Conservation (phyloP, 1,140 invertebrate genomes). For the Olivierus martensii region DNA sequence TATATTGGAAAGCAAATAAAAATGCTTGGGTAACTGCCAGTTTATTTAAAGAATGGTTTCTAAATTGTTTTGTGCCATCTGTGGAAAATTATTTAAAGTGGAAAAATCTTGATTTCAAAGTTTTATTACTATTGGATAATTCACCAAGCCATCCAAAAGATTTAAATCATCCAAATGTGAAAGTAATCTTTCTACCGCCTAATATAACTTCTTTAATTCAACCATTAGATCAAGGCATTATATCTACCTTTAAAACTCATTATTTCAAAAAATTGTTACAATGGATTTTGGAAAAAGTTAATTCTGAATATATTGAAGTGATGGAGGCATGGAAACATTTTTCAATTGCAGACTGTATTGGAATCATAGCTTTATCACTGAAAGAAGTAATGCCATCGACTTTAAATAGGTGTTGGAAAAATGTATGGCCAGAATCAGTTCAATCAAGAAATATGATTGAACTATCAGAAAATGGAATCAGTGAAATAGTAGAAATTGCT, state of each 20-base stretch:
- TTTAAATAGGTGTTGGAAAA: neutral
- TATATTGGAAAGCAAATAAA: too few relatives aligned
- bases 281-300: neutral
- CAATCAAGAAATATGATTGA: neutral
- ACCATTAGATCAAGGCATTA: neutral
- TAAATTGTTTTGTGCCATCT: neutral
- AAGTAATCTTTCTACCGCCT: neutral
- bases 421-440: neutral
- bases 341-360: neutral
- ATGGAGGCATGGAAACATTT: neutral
- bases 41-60: neutral
- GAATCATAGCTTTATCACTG: neutral
- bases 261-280: too few relatives aligned
- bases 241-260: neutral
- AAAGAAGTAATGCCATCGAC: neutral
- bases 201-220: neutral
- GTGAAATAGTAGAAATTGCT: neutral
- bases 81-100: neutral
- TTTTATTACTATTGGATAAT: neutral
- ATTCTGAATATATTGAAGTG: neutral
- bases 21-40: too few relatives aligned
- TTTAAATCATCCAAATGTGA: neutral
- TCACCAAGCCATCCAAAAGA: neutral
- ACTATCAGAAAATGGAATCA: neutral
- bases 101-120: neutral